Conservation (phyloP, 2,888 invertebrate species). For the Drosophila pseudotalamancana region DNA sequence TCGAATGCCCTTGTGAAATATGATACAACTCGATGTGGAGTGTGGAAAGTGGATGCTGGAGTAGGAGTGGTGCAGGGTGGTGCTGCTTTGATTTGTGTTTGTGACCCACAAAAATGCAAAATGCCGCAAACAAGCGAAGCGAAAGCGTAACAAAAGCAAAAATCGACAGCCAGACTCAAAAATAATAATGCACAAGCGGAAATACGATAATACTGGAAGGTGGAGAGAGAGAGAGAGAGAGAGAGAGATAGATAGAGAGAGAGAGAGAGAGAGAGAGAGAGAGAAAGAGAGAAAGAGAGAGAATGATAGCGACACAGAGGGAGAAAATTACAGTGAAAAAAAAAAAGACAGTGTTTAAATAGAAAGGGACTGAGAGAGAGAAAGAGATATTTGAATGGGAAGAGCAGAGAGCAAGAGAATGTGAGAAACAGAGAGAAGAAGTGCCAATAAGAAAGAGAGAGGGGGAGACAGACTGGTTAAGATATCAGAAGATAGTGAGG, state of each 20-base stretch:
- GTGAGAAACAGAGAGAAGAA: neutral
- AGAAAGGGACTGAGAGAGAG: neutral
- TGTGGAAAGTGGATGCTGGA: neutral
- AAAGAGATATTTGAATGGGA: too few relatives aligned
- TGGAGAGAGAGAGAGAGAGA: neutral
- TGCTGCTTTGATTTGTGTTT: constrained; percentile 69
- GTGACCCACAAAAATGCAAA: constrained; percentile 72
- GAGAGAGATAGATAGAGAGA: neutral
- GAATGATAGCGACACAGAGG: neutral
- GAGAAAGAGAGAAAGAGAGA: neutral
- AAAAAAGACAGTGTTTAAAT: too few relatives aligned
- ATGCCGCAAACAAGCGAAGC: constrained; percentile 66
- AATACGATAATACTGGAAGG: constrained; percentile 47
- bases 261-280: neutral
- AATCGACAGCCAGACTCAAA: constrained; percentile 48
- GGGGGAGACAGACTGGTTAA: neutral
- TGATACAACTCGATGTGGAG: constrained; percentile 63
- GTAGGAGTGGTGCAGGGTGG: neutral
- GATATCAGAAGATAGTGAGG: too few relatives aligned
- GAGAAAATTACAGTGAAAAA: neutral
- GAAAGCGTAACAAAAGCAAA: constrained; percentile 49
- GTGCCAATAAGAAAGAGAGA: neutral
- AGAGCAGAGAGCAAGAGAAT: too few relatives aligned
- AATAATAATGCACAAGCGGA: constrained; percentile 57
- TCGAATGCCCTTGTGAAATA: constrained; percentile 72